Evolutionary conservation across 2,888 invertebrate genomes (phyloP).

Genomic region (Calameuta idolon): DNA sequence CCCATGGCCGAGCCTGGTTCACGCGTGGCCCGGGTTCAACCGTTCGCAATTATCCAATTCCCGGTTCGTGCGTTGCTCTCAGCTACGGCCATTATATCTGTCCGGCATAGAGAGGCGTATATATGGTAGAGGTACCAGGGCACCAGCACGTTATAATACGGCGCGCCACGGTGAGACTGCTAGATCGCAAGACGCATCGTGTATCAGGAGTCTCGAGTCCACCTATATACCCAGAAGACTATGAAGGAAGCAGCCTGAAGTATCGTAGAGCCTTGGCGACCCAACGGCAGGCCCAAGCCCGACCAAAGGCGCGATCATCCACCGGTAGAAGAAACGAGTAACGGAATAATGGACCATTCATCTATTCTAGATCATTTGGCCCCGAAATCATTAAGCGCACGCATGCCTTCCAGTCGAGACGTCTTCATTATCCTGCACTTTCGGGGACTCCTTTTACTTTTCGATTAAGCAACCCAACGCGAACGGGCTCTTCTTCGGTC

Average conservation of each 20-base stretch:
- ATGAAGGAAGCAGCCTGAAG: neutral
- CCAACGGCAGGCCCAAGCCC: no score
- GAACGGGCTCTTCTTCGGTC: neutral
- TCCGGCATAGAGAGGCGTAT: neutral
- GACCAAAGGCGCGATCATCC: neutral
- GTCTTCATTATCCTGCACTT: slow-evolving; percentile 38
- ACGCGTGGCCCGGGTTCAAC: slow-evolving; percentile 44
- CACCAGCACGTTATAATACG: neutral
- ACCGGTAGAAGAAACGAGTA: neutral
- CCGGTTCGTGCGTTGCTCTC: slow-evolving; percentile 23
- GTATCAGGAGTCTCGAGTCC: neutral
- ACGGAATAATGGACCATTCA: slow-evolving; percentile 35
- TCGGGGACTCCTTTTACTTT: slow-evolving; percentile 37
- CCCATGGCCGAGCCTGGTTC: slow-evolving; percentile 33
- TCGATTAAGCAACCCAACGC: slow-evolving; percentile 28
- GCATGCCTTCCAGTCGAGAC: slow-evolving; percentile 29
- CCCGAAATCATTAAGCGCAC: slow-evolving; percentile 40
- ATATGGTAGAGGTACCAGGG: neutral
- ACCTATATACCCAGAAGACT: neutral
- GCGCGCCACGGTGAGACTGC: neutral
- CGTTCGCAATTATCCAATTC: slow-evolving; percentile 46
- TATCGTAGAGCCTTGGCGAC: no score
- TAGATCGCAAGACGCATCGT: neutral
- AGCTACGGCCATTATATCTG: slow-evolving; percentile 29
- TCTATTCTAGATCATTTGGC: slow-evolving; percentile 40